These are phyloP conservation scores for Pseudotriccus pelzelni DNA, from an alignment of 2,797 vertebrate genomes.

Conservation along the genomic window DNA sequence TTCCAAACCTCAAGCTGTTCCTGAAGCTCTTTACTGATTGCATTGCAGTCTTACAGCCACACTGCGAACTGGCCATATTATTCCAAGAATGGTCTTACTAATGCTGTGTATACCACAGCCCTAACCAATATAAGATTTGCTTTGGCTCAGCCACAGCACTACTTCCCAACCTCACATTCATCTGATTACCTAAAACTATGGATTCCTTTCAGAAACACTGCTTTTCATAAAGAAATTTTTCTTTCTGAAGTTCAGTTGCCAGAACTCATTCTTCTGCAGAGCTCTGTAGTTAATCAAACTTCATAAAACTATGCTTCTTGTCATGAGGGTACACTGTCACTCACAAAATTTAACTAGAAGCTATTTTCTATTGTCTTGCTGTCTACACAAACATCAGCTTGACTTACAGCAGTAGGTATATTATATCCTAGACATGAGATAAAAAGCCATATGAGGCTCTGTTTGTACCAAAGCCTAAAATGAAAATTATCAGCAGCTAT, in stretches of 20 bases:
- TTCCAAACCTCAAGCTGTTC: not conserved
- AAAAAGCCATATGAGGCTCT: not conserved
- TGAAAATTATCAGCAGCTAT: not conserved
- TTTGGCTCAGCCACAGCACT: not conserved
- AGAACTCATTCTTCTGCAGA: not conserved
- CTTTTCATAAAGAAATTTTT: not conserved
- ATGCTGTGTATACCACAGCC: not conserved
- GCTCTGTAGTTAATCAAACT: not conserved
- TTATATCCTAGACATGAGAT: not conserved
- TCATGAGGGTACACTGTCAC: not conserved
- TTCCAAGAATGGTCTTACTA: not conserved
- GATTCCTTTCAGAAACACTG: not conserved
- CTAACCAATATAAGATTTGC: not conserved
- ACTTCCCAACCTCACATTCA: not conserved
- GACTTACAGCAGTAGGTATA: not conserved
- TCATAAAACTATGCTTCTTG: not conserved
- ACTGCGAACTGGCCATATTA: fast-evolving
- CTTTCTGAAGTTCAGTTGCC: not conserved
- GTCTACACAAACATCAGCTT: not conserved
- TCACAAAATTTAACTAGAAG: not conserved
- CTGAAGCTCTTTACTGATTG: not conserved
- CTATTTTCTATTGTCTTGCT: not conserved
- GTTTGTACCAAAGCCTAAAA: not conserved
- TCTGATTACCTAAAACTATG: not conserved
- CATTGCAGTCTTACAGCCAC: not conserved